Evolutionary conservation across 2,888 invertebrate genomes (phyloP).

Genomic region (Lasioglossum lativentre): DNA sequence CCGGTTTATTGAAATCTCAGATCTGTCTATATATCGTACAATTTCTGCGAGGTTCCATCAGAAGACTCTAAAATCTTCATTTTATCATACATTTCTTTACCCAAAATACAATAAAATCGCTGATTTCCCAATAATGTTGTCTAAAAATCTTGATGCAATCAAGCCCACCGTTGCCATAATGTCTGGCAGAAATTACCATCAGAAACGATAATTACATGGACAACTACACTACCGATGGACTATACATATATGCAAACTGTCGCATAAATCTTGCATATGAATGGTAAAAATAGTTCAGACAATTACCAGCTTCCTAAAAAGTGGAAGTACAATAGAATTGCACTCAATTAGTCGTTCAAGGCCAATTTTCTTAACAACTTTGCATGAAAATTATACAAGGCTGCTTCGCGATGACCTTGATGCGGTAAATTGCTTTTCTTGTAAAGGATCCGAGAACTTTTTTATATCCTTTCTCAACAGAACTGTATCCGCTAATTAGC

Average conservation of each 20-base stretch:
- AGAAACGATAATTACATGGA: background rate
- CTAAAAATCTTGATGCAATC: background rate
- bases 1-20: slow-evolving; percentile 28
- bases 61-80: background rate
- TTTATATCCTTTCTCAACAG: background rate
- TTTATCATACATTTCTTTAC: background rate
- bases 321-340: slow-evolving; percentile 1
- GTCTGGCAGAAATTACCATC: background rate
- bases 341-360: background rate
- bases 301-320: background rate
- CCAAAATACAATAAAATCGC: background rate
- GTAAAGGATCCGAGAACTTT: background rate
- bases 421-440: background rate
- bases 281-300: background rate
- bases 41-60: background rate
- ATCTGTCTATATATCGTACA: background rate
- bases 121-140: background rate
- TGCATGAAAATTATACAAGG: background rate
- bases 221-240: background rate
- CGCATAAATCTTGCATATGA: background rate
- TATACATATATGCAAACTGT: background rate
- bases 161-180: background rate
- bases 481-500: background rate
- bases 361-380: background rate
- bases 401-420: background rate